Evolutionary conservation across 2,888 invertebrate species (phyloP).

Genomic region (Sthenelais limicola): DNA sequence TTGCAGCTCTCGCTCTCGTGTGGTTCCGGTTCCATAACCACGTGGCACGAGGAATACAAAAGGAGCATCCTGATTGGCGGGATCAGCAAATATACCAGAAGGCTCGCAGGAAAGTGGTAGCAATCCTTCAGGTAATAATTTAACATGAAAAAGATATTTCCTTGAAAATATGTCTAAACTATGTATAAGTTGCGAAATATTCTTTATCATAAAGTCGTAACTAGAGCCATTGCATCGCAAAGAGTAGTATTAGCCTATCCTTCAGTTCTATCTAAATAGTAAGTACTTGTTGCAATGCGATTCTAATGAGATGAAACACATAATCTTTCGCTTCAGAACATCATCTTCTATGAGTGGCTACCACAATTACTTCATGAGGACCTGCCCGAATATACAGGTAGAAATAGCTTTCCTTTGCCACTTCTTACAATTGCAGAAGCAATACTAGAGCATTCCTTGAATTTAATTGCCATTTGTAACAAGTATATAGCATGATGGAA

Average conservation of each 20-base stretch:
- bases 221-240: too few species aligned
- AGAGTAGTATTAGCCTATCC: too few species aligned
- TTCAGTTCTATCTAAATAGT: too few species aligned
- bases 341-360: constrained; percentile 95
- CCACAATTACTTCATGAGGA: constrained; percentile 82
- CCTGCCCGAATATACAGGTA: constrained; percentile 61
- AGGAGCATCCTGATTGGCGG: constrained; percentile 87
- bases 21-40: constrained; percentile 97
- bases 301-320: background rate
- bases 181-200: too few species aligned
- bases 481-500: too few species aligned
- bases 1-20: constrained; percentile 92
- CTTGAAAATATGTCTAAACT: too few species aligned
- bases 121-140: constrained; percentile 86
- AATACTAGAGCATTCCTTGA: too few species aligned
- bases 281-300: background rate
- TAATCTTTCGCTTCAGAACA: constrained; percentile 78
- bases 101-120: constrained; percentile 90
- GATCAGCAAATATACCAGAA: constrained; percentile 96
- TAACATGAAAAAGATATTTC: too few species aligned
- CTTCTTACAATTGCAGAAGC: too few species aligned
- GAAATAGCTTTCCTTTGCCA: too few species aligned
- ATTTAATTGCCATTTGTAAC: too few species aligned
- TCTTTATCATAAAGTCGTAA: too few species aligned
- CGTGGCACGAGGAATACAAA: constrained; percentile 77